phyloP scores from a whole-genome alignment of 2,113 vertebrate genomes.

The Corythoichthys haematopterus region DNA sequence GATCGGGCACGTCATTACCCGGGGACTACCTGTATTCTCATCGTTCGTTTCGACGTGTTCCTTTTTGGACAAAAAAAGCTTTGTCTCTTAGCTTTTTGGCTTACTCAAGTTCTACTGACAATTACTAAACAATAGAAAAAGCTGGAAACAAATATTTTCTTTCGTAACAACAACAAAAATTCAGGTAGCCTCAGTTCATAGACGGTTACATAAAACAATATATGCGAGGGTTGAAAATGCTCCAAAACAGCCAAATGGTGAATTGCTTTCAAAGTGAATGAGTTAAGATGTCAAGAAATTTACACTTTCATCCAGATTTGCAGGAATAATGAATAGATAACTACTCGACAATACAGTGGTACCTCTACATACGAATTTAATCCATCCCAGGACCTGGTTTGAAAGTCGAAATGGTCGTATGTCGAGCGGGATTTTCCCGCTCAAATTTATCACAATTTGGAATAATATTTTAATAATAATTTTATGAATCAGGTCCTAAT shows the following conservation, averaged over 20 bases:
- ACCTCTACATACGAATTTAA: too few relatives aligned
- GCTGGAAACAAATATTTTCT: neutral
- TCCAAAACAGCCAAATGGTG: neutral
- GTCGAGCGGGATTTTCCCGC: too few relatives aligned
- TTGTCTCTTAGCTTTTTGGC: neutral
- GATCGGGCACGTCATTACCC: too few relatives aligned
- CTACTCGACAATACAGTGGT: too few relatives aligned
- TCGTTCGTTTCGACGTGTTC: neutral
- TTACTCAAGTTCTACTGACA: neutral
- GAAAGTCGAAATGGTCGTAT: too few relatives aligned
- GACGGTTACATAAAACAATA: too few relatives aligned
- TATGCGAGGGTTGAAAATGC: neutral
- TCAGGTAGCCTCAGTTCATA: too few relatives aligned
- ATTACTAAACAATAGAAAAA: neutral
- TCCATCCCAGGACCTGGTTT: too few relatives aligned
- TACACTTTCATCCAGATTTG: neutral
- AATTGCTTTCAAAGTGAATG: neutral
- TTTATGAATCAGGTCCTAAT: too few relatives aligned
- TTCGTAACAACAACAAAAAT: too few relatives aligned
- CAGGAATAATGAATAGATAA: neutral
- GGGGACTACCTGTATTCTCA: neutral
- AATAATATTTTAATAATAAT: too few relatives aligned
- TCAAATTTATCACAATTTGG: too few relatives aligned
- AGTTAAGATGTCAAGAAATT: neutral
- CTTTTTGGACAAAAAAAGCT: neutral